Evolutionary conservation across 2,888 invertebrate genomes (phyloP).

Genomic region (Drosophila nr. medialis): DNA sequence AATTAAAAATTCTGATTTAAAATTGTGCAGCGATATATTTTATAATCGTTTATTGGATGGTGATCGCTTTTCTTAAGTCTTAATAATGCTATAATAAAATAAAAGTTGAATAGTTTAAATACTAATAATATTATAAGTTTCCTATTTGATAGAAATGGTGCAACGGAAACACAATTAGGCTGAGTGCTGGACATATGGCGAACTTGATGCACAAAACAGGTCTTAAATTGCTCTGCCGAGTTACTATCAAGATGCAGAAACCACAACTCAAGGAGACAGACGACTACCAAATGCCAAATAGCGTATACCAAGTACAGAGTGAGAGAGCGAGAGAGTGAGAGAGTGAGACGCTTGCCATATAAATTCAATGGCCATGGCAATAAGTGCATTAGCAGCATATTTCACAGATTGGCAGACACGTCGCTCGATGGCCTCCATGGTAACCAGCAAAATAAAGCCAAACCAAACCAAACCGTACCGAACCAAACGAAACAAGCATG

Average conservation of each 20-base stretch:
- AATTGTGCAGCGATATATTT: background rate
- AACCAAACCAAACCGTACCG: slow-evolving; percentile 1
- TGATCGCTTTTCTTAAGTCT: background rate
- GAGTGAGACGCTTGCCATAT: slow-evolving; percentile 64
- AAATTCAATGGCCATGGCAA: slow-evolving; percentile 77
- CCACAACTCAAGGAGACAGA: slow-evolving; percentile 4
- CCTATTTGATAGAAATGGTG: slow-evolving; percentile 19
- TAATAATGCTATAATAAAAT: no score
- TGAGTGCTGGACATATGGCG: slow-evolving; percentile 59
- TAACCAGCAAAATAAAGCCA: slow-evolving; percentile 7
- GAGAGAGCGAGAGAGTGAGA: background rate
- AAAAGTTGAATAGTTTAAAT: background rate
- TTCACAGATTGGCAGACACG: slow-evolving; percentile 80
- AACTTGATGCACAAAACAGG: slow-evolving; percentile 45
- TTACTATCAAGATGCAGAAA: background rate
- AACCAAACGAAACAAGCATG: slow-evolving; percentile 8
- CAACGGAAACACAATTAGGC: slow-evolving; percentile 65
- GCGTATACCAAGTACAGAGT: slow-evolving; percentile 29
- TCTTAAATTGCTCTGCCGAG: slow-evolving; percentile 50
- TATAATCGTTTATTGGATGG: background rate
- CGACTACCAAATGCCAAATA: slow-evolving; percentile 39
- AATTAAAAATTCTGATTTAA: background rate
- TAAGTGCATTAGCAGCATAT: slow-evolving; percentile 80
- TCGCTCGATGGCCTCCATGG: slow-evolving; percentile 62
- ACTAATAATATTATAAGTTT: background rate